These are phyloP conservation scores for Spodoptera litura DNA, from an alignment of 1,140 invertebrate species.

Conservation along the genomic window DNA sequence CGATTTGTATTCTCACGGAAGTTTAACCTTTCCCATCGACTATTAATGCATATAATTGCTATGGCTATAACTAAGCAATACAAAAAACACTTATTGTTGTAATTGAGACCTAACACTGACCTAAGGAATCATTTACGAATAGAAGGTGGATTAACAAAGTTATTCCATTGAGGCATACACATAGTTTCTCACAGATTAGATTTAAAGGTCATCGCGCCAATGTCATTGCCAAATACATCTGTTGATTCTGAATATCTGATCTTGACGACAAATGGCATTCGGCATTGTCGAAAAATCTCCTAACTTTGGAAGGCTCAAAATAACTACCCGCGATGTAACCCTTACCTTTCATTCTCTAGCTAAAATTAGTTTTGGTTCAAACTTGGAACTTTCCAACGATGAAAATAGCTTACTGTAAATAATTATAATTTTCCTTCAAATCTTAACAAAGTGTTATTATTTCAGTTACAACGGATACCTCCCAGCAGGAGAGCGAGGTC, in stretches of 20 bases:
- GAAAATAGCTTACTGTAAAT: background rate
- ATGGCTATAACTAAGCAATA: constrained; percentile 43
- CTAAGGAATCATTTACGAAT: constrained; percentile 8
- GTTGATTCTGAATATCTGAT: constrained; percentile 8
- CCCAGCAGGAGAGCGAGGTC: constrained; percentile 95
- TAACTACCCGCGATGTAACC: background rate
- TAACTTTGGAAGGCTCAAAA: background rate
- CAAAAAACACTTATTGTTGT: constrained; percentile 36
- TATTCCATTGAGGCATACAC: background rate
- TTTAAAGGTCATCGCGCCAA: background rate
- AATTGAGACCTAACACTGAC: constrained; percentile 32
- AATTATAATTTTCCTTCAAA: background rate
- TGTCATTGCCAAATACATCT: constrained; percentile 17
- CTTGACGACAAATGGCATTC: background rate
- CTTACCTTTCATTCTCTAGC: too few relatives aligned
- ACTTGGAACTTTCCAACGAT: background rate
- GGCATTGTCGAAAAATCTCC: background rate
- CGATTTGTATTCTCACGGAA: constrained; percentile 61
- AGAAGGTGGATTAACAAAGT: background rate
- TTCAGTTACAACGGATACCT: constrained; percentile 97
- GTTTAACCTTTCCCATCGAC: constrained; percentile 61
- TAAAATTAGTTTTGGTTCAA: too few relatives aligned
- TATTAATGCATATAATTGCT: constrained; percentile 51
- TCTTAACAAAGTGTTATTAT: constrained; percentile 24
- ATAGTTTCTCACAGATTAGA: background rate